A percentile compares a stretch with the other conserved stretches of the same genome.
phyloP scores from a whole-genome alignment of 2,888 invertebrate species.

The Conops quadrifasciatus region DNA sequence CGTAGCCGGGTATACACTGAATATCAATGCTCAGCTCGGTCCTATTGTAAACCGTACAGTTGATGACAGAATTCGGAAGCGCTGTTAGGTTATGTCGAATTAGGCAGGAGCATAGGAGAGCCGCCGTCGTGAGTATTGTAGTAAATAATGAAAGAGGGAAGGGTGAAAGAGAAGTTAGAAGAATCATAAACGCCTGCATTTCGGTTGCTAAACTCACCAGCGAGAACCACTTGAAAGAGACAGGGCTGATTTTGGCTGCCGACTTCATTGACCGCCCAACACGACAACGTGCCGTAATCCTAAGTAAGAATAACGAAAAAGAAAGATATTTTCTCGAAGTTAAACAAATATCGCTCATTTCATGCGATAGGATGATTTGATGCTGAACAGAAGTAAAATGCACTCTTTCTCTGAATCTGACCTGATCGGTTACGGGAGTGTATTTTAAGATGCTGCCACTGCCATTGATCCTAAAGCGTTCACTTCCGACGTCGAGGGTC shows the following conservation, averaged over 20 bases:
- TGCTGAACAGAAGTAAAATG: not conserved
- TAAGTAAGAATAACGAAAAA: constrained; percentile 39
- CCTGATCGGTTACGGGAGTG: constrained; percentile 71
- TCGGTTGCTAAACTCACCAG: constrained; percentile 70
- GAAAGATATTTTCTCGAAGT: not conserved
- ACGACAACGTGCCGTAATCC: constrained; percentile 89
- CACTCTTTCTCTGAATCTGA: constrained; percentile 42
- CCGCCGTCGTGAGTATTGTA: constrained; percentile 11
- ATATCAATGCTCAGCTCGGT: constrained; percentile 85
- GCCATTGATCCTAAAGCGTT: constrained; percentile 81
- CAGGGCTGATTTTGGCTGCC: constrained; percentile 85
- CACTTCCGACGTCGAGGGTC: constrained; percentile 82
- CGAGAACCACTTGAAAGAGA: constrained; percentile 88
- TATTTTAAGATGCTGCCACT: constrained; percentile 76
- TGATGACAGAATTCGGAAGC: constrained; percentile 84
- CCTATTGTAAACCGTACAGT: constrained; percentile 86
- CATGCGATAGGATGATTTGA: too few relatives aligned
- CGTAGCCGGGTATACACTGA: constrained; percentile 83
- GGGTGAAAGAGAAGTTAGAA: not conserved
- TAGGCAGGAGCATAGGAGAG: constrained; percentile 43
- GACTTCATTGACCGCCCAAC: constrained; percentile 85
- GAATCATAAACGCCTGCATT: not conserved
- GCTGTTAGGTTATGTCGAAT: too few relatives aligned
- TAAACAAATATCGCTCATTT: too few relatives aligned
- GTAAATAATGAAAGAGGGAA: too few relatives aligned